phyloP scores from a whole-genome alignment of 2,797 vertebrate genomes.

The Manis javanica region DNA sequence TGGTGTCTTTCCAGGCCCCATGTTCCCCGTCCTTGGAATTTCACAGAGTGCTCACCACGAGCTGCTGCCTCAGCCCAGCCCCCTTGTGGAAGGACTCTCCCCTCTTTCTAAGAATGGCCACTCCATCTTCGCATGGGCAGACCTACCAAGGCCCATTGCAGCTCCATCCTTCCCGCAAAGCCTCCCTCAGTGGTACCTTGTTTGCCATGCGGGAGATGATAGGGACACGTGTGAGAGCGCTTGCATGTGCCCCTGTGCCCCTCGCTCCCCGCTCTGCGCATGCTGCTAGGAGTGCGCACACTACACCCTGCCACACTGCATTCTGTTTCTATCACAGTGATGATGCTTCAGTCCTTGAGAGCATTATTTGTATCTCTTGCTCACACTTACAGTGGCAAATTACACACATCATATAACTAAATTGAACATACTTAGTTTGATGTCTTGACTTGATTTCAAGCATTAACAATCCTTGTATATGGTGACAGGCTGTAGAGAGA shows the following conservation, averaged over 20 bases:
- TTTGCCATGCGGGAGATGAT: rapidly evolving
- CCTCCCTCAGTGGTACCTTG: too few relatives aligned
- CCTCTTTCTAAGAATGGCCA: background rate
- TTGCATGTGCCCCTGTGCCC: too few relatives aligned
- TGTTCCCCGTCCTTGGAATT: background rate
- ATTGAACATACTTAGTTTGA: background rate
- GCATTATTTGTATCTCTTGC: too few relatives aligned
- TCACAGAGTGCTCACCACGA: rapidly evolving
- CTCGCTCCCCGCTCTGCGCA: too few relatives aligned
- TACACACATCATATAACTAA: background rate
- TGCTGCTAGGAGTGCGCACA: rapidly evolving
- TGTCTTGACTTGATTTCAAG: background rate
- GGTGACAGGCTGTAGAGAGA: background rate
- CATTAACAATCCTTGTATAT: background rate
- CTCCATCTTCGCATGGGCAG: too few relatives aligned
- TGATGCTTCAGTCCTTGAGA: rapidly evolving
- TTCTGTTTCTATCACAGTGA: background rate
- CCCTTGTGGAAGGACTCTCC: rapidly evolving
- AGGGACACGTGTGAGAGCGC: background rate
- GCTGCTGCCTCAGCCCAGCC: rapidly evolving
- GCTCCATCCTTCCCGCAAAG: background rate
- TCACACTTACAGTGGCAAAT: background rate
- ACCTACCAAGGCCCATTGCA: background rate
- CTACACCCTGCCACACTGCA: background rate
- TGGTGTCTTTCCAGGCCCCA: too few relatives aligned